These are phyloP conservation scores for Plectropomus leopardus DNA, from an alignment of 2,113 vertebrate species.

Conservation along the genomic window DNA sequence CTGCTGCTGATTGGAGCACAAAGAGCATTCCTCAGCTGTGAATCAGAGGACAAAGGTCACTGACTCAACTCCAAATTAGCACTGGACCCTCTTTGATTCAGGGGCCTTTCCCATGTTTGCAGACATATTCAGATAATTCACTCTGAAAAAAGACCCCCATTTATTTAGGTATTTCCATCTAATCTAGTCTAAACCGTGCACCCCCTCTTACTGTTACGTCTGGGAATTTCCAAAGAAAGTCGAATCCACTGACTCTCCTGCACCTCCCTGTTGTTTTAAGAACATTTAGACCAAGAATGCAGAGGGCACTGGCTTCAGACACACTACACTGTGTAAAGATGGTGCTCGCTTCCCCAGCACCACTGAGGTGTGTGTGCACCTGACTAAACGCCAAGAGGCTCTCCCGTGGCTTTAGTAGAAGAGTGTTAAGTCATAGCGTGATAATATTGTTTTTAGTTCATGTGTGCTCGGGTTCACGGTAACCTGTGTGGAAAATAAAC, in stretches of 20 bases:
- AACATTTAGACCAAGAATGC: slow-evolving; percentile 63
- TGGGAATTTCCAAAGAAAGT: slow-evolving; percentile 73
- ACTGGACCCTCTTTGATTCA: slow-evolving; percentile 74
- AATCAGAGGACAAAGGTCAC: slow-evolving; percentile 81
- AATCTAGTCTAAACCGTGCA: slow-evolving; percentile 48
- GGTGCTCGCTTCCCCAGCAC: slow-evolving; percentile 37
- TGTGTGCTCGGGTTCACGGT: slow-evolving; percentile 58
- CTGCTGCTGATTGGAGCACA: slow-evolving; percentile 67
- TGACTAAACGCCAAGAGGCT: slow-evolving; percentile 62
- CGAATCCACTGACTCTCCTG: slow-evolving; percentile 44
- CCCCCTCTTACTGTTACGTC: slow-evolving; percentile 53
- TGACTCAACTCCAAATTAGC: slow-evolving; percentile 71
- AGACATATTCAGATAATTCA: slow-evolving; percentile 47
- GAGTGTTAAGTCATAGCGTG: slow-evolving; percentile 51
- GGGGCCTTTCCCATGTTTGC: slow-evolving; percentile 66
- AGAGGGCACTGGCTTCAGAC: slow-evolving; percentile 57
- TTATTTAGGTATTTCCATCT: slow-evolving; percentile 54
- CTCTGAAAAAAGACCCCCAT: slow-evolving; percentile 57
- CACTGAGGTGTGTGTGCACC: slow-evolving; percentile 51
- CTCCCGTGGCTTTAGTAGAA: slow-evolving; percentile 38
- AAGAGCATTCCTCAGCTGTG: slow-evolving; percentile 82
- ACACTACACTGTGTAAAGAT: slow-evolving; percentile 59
- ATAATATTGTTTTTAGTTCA: slow-evolving; percentile 66
- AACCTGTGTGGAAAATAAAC: slow-evolving; percentile 59
- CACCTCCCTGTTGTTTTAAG: slow-evolving; percentile 66